phyloP scores from a whole-genome alignment of 1,140 invertebrate genomes.

The Marisa cornuarietis region DNA sequence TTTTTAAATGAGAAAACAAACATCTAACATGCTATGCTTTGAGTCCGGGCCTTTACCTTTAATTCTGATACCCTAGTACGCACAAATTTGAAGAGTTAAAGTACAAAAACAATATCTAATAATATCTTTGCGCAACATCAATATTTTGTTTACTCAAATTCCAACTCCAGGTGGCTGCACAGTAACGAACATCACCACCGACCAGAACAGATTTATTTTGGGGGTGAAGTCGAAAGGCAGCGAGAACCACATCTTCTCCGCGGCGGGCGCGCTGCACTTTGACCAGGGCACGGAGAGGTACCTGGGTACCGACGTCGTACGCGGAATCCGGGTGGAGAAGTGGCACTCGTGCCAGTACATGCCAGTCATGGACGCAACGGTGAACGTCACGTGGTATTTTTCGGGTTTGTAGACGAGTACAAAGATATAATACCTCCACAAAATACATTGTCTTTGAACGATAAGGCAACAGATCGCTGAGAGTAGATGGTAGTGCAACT shows the following conservation, averaged over 20 bases:
- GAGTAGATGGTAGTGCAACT: too few species aligned
- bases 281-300: constrained; percentile 16
- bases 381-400: constrained; percentile 29
- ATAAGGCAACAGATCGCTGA: too few species aligned
- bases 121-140: too few species aligned
- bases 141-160: too few species aligned
- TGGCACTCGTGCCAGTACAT: constrained; percentile 31
- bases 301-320: constrained; percentile 1
- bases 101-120: too few species aligned
- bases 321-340: constrained; percentile 22
- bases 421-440: too few species aligned
- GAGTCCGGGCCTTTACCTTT: too few species aligned
- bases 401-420: constrained; percentile 7
- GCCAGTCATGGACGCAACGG: constrained; percentile 18
- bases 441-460: too few species aligned
- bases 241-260: constrained; percentile 7
- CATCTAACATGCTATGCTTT: too few species aligned
- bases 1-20: too few species aligned
- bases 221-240: constrained; percentile 26
- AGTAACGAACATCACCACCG: constrained; percentile 17
- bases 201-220: constrained; percentile 30
- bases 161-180: constrained; percentile 21
- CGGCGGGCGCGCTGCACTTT: constrained; percentile 25
- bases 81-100: too few species aligned
- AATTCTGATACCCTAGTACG: too few species aligned